Conservation (phyloP, 92 coral and sea anemone species). For the Umimayanthus kanabou region DNA sequence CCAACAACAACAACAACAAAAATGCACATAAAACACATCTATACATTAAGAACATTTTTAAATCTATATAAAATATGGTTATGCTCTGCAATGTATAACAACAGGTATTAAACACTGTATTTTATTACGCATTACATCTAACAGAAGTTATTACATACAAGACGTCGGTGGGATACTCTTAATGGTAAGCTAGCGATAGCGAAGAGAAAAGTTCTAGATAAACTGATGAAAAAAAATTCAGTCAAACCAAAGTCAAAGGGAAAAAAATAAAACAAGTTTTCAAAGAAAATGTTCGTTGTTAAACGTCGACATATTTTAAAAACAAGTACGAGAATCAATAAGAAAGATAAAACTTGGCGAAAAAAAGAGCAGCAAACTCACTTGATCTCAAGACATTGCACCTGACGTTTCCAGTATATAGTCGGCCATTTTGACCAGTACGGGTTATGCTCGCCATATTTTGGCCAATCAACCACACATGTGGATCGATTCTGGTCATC, state of each 20-base stretch:
- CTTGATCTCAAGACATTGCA: too few relatives aligned
- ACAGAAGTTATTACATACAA: neutral
- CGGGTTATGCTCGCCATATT: conserved; percentile 14
- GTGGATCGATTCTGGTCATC: conserved; percentile 25
- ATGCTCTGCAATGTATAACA: too few relatives aligned
- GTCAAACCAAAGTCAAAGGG: neutral
- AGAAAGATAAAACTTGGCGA: neutral
- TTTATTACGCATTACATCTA: neutral
- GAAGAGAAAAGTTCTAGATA: neutral
- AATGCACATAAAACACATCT: too few relatives aligned
- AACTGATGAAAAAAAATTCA: neutral
- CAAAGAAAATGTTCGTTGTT: neutral
- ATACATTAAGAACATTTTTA: too few relatives aligned
- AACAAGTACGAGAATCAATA: too few relatives aligned
- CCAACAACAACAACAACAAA: too few relatives aligned
- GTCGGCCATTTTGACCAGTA: neutral
- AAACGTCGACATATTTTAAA: neutral
- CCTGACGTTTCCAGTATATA: too few relatives aligned
- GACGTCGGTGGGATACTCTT: neutral
- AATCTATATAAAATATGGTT: too few relatives aligned
- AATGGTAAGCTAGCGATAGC: neutral
- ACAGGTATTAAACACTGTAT: neutral
- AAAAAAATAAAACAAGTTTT: neutral
- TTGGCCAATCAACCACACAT: conserved; percentile 26
- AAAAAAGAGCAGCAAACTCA: too few relatives aligned